Conservation (phyloP, 2,888 invertebrate genomes). For the Drosophila nr. fundita region DNA sequence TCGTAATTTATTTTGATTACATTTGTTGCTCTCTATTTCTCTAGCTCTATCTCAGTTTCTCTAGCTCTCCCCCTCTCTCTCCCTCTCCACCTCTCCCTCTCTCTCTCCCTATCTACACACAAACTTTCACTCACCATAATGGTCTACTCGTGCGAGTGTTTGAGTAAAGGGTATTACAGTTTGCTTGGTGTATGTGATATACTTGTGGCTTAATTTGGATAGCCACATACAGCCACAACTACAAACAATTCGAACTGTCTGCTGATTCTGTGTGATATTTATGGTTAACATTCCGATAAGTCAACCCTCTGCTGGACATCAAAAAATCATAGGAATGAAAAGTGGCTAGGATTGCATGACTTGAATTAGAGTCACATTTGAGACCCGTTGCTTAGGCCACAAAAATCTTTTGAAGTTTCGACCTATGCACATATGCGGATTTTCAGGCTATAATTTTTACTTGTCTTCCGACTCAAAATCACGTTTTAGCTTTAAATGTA, state of each 20-base stretch:
- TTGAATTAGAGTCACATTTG: background rate
- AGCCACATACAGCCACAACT: background rate
- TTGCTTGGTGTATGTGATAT: background rate
- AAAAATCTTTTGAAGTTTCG: no score
- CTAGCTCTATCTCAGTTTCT: background rate
- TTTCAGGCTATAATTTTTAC: no score
- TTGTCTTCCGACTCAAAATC: no score
- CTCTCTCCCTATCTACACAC: conserved; percentile 1
- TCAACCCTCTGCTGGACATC: background rate
- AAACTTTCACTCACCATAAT: background rate
- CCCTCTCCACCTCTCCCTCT: no score
- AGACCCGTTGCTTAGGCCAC: background rate
- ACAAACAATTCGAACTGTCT: background rate
- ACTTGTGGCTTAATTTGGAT: conserved; percentile 3
- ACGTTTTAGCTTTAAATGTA: no score
- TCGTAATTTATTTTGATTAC: conserved; percentile 82
- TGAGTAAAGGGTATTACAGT: conserved; percentile 3
- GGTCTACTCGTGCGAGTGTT: background rate
- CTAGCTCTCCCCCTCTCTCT: background rate
- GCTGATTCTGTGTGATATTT: background rate
- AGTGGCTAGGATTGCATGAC: background rate
- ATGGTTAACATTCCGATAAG: background rate
- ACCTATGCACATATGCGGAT: no score
- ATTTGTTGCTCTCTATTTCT: conserved; percentile 57
- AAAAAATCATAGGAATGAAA: background rate